Conservation (phyloP, 2,797 vertebrate genomes). For the Pyrrhura leucotis region DNA sequence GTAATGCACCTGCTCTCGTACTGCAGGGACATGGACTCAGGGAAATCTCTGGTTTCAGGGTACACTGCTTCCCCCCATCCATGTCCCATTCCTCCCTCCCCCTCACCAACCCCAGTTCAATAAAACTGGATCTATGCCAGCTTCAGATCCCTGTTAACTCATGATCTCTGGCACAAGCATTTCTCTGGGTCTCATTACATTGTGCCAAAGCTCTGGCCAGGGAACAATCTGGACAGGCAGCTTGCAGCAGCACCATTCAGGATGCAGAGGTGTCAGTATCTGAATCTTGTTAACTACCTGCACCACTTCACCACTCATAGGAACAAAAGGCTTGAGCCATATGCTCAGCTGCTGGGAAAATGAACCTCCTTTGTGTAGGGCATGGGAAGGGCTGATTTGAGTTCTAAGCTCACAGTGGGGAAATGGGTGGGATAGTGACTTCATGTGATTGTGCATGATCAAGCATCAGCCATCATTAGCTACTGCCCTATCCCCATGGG, state of each 20-base stretch:
- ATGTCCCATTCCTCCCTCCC: not conserved
- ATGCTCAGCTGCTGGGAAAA: not conserved
- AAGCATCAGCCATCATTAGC: not conserved
- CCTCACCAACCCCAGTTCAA: not conserved
- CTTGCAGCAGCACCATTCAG: not conserved
- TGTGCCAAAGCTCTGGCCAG: not conserved
- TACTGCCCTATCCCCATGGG: fast-evolving
- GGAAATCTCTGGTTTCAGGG: conserved; percentile 35
- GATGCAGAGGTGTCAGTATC: not conserved
- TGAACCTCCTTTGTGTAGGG: fast-evolving
- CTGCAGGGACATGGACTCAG: not conserved
- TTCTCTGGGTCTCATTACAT: fast-evolving
- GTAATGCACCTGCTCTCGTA: conserved; percentile 19
- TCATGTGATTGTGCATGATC: fast-evolving
- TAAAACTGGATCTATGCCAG: not conserved
- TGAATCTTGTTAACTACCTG: not conserved
- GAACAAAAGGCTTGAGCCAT: not conserved
- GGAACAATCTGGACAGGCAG: not conserved
- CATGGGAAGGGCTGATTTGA: not conserved
- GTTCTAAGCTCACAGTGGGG: not conserved
- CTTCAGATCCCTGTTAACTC: not conserved
- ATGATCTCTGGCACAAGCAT: not conserved
- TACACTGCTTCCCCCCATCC: not conserved
- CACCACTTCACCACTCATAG: not conserved
- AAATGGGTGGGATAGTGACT: not conserved